Percentiles rank a stretch among this genome's conserved stretches.
Conservation (phyloP, 2,888 invertebrate genomes). For the Macrophya alboannulata region DNA sequence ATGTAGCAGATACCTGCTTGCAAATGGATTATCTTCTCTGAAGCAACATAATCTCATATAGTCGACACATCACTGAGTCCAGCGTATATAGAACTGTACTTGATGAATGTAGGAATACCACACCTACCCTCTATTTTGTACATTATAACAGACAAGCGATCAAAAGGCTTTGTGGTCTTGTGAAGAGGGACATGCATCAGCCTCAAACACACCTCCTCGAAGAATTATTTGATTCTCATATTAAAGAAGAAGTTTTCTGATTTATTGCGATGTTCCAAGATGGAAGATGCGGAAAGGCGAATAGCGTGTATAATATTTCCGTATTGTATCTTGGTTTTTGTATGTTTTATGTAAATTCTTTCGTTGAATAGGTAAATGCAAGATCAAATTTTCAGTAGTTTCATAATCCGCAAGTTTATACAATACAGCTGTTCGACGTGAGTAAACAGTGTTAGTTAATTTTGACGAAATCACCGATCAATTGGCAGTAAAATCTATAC, state of each 20-base stretch:
- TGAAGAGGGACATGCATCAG: constrained; percentile 20
- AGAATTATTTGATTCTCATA: not conserved
- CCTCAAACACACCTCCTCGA: not conserved
- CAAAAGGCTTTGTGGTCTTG: constrained; percentile 19
- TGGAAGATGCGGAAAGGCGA: not conserved
- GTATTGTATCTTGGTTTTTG: no score
- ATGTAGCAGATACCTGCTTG: not conserved
- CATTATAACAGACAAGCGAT: not conserved
- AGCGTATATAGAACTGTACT: not conserved
- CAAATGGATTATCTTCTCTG: not conserved
- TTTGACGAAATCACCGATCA: constrained; percentile 26
- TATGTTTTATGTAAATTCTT: not conserved
- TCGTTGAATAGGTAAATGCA: not conserved
- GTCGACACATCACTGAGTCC: not conserved
- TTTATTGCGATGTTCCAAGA: not conserved
- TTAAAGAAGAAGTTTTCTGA: constrained; percentile 8
- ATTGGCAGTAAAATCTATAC: constrained; percentile 42
- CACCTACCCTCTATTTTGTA: constrained; percentile 12
- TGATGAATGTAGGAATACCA: not conserved
- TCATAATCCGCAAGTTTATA: not conserved
- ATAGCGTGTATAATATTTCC: no score
- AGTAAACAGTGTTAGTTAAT: constrained; percentile 44
- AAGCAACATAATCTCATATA: not conserved
- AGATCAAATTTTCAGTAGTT: not conserved
- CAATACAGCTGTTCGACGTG: constrained; percentile 37